phyloP scores from a whole-genome alignment of 2,113 vertebrate species.

The Scolopax mira region DNA sequence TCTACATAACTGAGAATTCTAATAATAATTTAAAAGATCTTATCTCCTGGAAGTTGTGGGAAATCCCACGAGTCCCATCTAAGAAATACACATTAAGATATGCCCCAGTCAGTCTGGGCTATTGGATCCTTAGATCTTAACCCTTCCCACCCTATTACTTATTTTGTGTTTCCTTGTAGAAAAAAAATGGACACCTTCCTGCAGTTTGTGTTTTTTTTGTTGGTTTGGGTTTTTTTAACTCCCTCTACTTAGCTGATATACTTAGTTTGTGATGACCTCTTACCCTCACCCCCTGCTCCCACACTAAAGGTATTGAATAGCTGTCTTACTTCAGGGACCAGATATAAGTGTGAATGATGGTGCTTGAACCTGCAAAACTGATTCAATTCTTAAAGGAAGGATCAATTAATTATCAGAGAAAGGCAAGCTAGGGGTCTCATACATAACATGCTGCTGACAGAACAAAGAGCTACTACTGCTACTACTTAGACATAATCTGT shows the following conservation, averaged over 20 bases:
- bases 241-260: not conserved
- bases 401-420: not conserved
- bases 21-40: not conserved
- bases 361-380: slow-evolving; percentile 6
- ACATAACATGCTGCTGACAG: not conserved
- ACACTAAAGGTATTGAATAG: not conserved
- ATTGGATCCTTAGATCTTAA: not conserved
- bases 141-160: not conserved
- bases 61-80: not conserved
- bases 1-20: not conserved
- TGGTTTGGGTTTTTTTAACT: no score
- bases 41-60: not conserved
- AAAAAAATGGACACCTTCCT: not conserved
- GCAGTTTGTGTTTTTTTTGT: not conserved
- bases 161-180: not conserved
- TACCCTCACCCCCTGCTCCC: not conserved
- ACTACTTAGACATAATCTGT: no score
- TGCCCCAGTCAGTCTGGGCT: not conserved
- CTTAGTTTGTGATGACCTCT: not conserved
- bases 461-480: not conserved
- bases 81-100: not conserved
- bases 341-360: not conserved
- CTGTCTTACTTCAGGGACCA: not conserved
- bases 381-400: slow-evolving; percentile 13
- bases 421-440: not conserved